Evolutionary conservation across 1,140 invertebrate genomes (phyloP).

Genomic region (Yoshiicerus persimilis): DNA sequence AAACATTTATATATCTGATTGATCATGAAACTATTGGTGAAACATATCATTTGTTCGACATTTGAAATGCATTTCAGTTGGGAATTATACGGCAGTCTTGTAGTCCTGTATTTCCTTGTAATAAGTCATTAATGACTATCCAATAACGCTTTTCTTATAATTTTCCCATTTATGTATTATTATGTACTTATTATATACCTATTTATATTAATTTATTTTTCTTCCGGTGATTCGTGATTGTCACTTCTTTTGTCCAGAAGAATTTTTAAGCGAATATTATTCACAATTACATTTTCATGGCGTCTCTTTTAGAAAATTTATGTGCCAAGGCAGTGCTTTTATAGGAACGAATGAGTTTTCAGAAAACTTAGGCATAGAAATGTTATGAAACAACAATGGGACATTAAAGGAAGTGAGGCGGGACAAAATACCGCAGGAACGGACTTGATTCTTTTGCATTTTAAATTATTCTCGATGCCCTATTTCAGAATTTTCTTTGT

Average conservation of each 20-base stretch:
- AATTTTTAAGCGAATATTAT: background rate
- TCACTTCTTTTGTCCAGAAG: background rate
- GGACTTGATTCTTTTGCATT: background rate
- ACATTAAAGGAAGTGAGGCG: background rate
- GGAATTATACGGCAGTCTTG: too few relatives aligned
- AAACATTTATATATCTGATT: too few relatives aligned
- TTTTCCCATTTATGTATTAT: too few relatives aligned
- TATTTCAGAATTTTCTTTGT: slow-evolving; percentile 6
- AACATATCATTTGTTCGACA: too few relatives aligned
- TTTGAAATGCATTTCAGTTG: too few relatives aligned
- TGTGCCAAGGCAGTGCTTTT: background rate
- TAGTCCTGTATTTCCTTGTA: too few relatives aligned
- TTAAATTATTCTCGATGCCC: slow-evolving; percentile 10
- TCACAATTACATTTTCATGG: too few relatives aligned
- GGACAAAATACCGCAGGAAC: background rate
- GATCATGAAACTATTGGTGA: too few relatives aligned
- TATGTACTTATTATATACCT: too few relatives aligned
- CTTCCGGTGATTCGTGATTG: background rate
- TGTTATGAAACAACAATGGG: background rate
- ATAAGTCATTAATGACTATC: too few relatives aligned
- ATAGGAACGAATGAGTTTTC: background rate
- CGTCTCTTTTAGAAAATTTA: background rate
- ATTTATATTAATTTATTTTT: too few relatives aligned
- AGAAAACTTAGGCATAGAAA: background rate
- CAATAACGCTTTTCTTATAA: too few relatives aligned